Percentiles rank a stretch among this genome's conserved stretches.
Conservation (phyloP, 2,888 invertebrate genomes). For the Diaprepes abbreviatus region DNA sequence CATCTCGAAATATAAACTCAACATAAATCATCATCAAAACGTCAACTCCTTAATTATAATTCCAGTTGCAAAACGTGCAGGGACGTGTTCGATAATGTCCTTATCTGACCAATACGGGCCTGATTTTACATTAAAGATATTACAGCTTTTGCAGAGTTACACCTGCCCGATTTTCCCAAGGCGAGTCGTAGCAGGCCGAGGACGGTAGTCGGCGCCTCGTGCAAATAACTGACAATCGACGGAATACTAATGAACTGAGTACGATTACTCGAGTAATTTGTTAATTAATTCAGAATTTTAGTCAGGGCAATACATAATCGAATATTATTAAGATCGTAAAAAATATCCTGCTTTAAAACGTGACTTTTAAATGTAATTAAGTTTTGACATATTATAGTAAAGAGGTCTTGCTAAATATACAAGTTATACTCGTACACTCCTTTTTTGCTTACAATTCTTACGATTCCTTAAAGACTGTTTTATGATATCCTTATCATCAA, state of each 20-base stretch:
- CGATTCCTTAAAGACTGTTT: too few relatives aligned
- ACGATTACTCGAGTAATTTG: slow-evolving; percentile 61
- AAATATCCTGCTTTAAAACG: too few relatives aligned
- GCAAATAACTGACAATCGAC: slow-evolving; percentile 58
- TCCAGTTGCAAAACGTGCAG: neutral
- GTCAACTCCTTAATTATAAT: slow-evolving; percentile 4
- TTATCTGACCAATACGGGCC: slow-evolving; percentile 20
- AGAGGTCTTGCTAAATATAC: too few relatives aligned
- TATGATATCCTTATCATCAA: too few relatives aligned
- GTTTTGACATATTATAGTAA: too few relatives aligned
- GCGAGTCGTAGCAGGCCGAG: slow-evolving; percentile 46
- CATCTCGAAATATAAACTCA: neutral
- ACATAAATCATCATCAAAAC: neutral
- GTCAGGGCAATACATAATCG: slow-evolving; percentile 17
- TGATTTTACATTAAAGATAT: slow-evolving; percentile 41
- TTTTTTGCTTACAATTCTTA: too few relatives aligned
- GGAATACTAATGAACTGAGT: slow-evolving; percentile 62
- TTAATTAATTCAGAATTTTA: slow-evolving; percentile 60
- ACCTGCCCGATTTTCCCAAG: slow-evolving; percentile 67
- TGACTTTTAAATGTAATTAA: too few relatives aligned
- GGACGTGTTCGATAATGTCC: neutral
- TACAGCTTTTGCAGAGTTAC: slow-evolving; percentile 52
- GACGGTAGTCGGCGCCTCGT: slow-evolving; percentile 56
- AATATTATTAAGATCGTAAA: too few relatives aligned
- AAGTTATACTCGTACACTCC: too few relatives aligned